phyloP scores from a whole-genome alignment of 2,113 vertebrate genomes.

The Dromas ardeola region DNA sequence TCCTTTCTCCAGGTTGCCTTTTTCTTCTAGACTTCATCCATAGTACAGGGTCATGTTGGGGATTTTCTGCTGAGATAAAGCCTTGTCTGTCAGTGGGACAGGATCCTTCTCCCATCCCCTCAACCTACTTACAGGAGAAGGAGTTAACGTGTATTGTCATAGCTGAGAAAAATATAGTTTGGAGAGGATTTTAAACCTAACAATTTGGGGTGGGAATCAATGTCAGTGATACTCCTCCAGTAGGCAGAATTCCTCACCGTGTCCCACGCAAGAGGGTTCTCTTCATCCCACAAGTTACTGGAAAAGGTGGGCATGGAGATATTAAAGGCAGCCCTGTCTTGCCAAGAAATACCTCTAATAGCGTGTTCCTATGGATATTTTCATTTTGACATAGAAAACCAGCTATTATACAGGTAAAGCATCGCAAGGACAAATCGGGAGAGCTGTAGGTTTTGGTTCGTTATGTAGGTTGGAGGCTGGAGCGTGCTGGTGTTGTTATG shows the following conservation, averaged over 20 bases:
- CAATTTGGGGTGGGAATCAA: background rate
- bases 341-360: background rate
- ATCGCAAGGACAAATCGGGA: rapidly evolving
- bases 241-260: background rate
- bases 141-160: background rate
- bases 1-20: background rate
- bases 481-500: background rate
- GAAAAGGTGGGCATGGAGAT: background rate
- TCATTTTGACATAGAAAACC: background rate
- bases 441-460: background rate
- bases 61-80: background rate
- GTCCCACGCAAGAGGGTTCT: rapidly evolving
- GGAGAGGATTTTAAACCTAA: background rate
- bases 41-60: background rate
- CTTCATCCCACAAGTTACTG: background rate
- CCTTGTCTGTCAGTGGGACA: background rate
- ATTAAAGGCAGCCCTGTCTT: background rate
- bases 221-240: background rate
- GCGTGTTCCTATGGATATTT: background rate
- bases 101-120: background rate
- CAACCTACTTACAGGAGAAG: background rate
- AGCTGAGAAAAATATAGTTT: background rate
- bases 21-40: background rate
- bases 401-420: background rate
- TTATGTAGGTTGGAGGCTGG: background rate